phyloP scores from a whole-genome alignment of 2,888 invertebrate species.

The Macrostomum cliftonense region DNA sequence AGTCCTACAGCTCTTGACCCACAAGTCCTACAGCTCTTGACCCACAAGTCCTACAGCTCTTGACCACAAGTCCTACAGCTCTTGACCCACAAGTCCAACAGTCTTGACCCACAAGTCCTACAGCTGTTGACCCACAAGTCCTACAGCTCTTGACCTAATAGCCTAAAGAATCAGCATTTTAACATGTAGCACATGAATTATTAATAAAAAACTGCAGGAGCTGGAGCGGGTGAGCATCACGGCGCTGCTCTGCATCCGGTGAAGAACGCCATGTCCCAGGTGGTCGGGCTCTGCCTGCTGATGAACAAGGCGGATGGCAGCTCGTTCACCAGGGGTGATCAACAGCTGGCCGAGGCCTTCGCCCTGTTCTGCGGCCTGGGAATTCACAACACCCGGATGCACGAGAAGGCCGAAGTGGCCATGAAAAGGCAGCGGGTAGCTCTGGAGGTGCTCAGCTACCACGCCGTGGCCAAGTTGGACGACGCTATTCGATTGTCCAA shows the following conservation, averaged over 20 bases:
- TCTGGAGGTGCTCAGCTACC: conserved; percentile 31
- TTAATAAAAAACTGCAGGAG: too few species aligned
- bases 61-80: too few species aligned
- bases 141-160: too few species aligned
- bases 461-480: conserved; percentile 26
- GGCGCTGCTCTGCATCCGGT: conserved; percentile 82
- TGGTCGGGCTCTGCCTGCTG: conserved; percentile 69
- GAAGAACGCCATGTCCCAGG: conserved; percentile 64
- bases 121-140: too few species aligned
- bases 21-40: too few species aligned
- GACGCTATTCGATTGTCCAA: conserved; percentile 41
- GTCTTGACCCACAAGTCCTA: too few species aligned
- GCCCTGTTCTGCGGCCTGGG: conserved; percentile 37
- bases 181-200: too few species aligned
- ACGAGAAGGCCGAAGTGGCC: conserved; percentile 28
- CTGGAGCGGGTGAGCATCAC: conserved; percentile 40
- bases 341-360: conserved; percentile 24
- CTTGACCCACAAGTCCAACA: too few species aligned
- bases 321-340: conserved; percentile 8
- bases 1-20: too few species aligned
- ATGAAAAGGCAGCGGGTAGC: conserved; percentile 33
- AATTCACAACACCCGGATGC: conserved; percentile 50
- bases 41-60: too few species aligned
- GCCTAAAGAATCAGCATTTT: too few species aligned
- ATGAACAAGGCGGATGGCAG: conserved; percentile 78